These are phyloP conservation scores for Stigmatopora nigra DNA, from an alignment of 2,113 vertebrate species.

Conservation along the genomic window DNA sequence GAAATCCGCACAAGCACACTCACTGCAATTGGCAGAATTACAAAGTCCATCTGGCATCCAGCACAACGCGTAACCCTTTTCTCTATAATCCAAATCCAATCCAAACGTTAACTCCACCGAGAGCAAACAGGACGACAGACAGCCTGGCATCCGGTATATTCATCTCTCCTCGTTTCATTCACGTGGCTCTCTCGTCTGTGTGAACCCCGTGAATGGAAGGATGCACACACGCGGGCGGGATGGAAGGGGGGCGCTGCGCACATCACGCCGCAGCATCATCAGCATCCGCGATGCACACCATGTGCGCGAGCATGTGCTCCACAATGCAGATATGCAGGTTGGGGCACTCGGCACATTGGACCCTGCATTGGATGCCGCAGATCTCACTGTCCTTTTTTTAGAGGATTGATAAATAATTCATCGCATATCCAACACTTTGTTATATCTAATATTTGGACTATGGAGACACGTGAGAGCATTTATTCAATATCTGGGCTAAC, in stretches of 20 bases:
- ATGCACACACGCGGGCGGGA: not conserved
- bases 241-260: slow-evolving; percentile 16
- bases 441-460: not conserved
- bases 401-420: not conserved
- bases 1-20: slow-evolving; percentile 20
- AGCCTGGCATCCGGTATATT: not conserved
- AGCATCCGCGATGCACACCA: slow-evolving; percentile 59
- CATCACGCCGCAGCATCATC: slow-evolving; percentile 57
- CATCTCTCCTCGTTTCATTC: slow-evolving; percentile 6
- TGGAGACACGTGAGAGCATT: not conserved
- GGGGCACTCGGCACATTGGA: slow-evolving; percentile 47
- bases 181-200: not conserved
- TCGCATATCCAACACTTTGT: not conserved
- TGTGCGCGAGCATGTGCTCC: slow-evolving; percentile 58
- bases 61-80: slow-evolving; percentile 11
- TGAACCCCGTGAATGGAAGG: slow-evolving; percentile 37
- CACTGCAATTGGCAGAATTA: slow-evolving; percentile 40
- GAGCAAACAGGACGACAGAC: not conserved
- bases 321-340: slow-evolving; percentile 55
- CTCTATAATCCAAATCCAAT: slow-evolving; percentile 4
- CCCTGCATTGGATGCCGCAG: slow-evolving; percentile 29
- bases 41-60: slow-evolving; percentile 50
- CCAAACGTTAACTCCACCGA: slow-evolving; percentile 1
- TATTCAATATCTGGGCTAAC: not conserved
- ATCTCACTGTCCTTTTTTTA: not conserved